A percentile compares a stretch with the other conserved stretches of the same genome.
These are phyloP conservation scores for Galemys pyrenaicus DNA, from an alignment of 2,113 vertebrate genomes.

Conservation along the genomic window DNA sequence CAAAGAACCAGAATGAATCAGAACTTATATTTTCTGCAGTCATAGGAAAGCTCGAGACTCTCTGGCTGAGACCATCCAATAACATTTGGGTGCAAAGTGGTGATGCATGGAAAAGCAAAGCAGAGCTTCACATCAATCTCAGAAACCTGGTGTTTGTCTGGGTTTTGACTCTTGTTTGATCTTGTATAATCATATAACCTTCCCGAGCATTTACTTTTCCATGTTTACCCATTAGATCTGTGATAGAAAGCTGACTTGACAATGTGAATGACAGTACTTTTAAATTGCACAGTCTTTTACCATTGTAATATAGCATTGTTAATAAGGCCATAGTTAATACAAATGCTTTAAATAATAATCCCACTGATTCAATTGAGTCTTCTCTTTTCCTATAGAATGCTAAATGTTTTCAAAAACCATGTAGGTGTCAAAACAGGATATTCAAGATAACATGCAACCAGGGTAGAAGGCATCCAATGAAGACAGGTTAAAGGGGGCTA, in stretches of 20 bases:
- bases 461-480: not conserved
- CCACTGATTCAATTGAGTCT: not conserved
- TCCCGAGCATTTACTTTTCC: not conserved
- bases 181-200: not conserved
- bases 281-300: not conserved
- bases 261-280: not conserved
- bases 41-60: not conserved
- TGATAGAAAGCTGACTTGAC: not conserved
- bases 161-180: not conserved
- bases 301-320: not conserved
- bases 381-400: not conserved
- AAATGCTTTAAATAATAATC: not conserved
- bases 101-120: not conserved
- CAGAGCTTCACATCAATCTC: not conserved
- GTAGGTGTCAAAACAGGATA: not conserved
- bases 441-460: too few relatives aligned
- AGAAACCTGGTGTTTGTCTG: not conserved
- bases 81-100: not conserved
- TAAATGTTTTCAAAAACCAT: not conserved
- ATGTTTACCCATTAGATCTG: not conserved
- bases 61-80: not conserved
- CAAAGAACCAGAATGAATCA: not conserved
- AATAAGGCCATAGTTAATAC: not conserved
- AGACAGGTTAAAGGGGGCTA: too few relatives aligned
- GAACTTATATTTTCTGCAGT: not conserved